Conservation (phyloP, 2,888 invertebrate genomes). For the Sphinx pinastri region DNA sequence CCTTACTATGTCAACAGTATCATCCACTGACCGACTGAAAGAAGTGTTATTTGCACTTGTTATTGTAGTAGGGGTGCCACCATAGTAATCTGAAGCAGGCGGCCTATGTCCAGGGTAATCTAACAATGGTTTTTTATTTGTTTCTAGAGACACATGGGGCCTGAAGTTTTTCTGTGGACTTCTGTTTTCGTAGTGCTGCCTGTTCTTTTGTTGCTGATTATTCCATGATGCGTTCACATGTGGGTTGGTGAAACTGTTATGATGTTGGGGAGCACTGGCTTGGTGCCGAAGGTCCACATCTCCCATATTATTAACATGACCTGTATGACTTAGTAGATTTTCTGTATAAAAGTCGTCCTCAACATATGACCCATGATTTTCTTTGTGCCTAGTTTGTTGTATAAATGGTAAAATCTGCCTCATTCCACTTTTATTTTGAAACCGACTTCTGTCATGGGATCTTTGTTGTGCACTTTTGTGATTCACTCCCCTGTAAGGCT, state of each 20-base stretch:
- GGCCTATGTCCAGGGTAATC: constrained; percentile 73
- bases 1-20: constrained; percentile 75
- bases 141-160: constrained; percentile 49
- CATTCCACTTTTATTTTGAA: constrained; percentile 43
- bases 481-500: constrained; percentile 47
- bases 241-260: constrained; percentile 42
- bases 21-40: constrained; percentile 73
- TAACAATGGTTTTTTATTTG: constrained; percentile 46
- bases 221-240: constrained; percentile 51
- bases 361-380: constrained; percentile 39
- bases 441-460: constrained; percentile 50
- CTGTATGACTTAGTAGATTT: constrained; percentile 42
- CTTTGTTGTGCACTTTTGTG: constrained; percentile 43
- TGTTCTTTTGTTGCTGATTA: constrained; percentile 45
- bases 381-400: constrained; percentile 46
- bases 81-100: constrained; percentile 77
- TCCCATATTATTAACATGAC: constrained; percentile 65
- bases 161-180: constrained; percentile 47
- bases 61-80: constrained; percentile 56
- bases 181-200: constrained; percentile 51
- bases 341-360: constrained; percentile 46
- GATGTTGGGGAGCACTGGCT: constrained; percentile 32
- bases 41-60: constrained; percentile 66
- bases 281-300: constrained; percentile 66
- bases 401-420: constrained; percentile 44